phyloP scores from a whole-genome alignment of 2,113 vertebrate species.

The Brachypodius melanocephalos region DNA sequence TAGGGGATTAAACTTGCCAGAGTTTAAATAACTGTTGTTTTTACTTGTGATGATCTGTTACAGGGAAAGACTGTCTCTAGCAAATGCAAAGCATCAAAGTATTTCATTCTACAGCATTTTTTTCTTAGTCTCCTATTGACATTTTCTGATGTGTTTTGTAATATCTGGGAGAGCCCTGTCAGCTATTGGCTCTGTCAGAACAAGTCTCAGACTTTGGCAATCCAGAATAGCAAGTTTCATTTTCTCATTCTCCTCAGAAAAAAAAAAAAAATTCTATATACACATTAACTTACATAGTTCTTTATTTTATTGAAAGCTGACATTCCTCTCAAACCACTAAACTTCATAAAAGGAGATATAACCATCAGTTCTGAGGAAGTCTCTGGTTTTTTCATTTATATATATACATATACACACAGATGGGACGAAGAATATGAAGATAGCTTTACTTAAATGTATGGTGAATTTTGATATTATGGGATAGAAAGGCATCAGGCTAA shows the following conservation, averaged over 20 bases:
- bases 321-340: not conserved
- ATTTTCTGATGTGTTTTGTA: not conserved
- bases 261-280: not conserved
- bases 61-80: not conserved
- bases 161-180: not conserved
- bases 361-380: not conserved
- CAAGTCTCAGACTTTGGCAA: not conserved
- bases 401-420: rapidly evolving
- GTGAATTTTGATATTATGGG: not conserved
- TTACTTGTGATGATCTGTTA: not conserved
- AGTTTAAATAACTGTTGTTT: not conserved
- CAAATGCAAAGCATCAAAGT: not conserved
- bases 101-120: not conserved
- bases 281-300: not conserved
- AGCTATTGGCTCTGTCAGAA: not conserved
- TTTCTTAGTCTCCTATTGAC: not conserved
- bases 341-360: not conserved
- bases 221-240: not conserved
- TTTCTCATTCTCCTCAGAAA: not conserved
- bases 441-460: not conserved
- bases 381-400: not conserved
- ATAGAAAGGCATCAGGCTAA: not conserved
- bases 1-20: not conserved
- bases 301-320: not conserved
- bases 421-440: not conserved